phyloP scores from a whole-genome alignment of 2,797 vertebrate genomes.

The Paedocypris micromegethes region DNA sequence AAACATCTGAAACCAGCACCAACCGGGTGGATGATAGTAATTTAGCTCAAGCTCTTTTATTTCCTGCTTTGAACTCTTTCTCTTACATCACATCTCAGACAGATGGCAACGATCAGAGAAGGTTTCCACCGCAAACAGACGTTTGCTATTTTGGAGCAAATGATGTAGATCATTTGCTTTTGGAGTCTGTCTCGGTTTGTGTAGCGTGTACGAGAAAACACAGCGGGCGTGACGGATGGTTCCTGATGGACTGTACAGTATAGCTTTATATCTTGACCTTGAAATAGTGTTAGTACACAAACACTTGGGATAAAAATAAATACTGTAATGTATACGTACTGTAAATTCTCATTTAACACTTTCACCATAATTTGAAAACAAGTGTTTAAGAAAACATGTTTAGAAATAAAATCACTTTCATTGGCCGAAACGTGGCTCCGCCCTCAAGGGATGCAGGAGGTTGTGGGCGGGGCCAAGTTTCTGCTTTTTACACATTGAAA shows the following conservation, averaged over 20 bases:
- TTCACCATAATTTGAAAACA: no score
- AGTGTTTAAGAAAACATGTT: no score
- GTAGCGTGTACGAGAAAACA: not conserved
- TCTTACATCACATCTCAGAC: constrained; percentile 18
- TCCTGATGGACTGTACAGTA: constrained; percentile 27
- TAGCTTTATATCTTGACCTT: constrained; percentile 37
- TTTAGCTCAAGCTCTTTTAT: not conserved
- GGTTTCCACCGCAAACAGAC: constrained; percentile 28
- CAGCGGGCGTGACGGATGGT: constrained; percentile 23
- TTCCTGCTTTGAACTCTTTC: not conserved
- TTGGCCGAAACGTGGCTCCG: no score
- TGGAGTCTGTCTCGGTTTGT: constrained; percentile 13
- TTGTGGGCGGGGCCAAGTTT: no score
- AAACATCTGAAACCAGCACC: no score
- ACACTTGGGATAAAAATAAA: constrained; percentile 9
- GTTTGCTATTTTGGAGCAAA: constrained; percentile 27
- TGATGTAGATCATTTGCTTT: constrained; percentile 17
- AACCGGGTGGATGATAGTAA: no score
- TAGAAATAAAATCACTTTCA: no score
- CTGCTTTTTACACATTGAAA: no score
- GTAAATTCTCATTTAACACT: no score
- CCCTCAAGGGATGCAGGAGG: no score
- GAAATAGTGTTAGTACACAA: constrained; percentile 35
- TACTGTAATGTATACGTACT: no score
- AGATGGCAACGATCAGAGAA: constrained; percentile 27